Percentiles rank a stretch among this genome's conserved stretches.
Conservation (phyloP, 2,888 invertebrate species). For the Agonopterix alstromeriana region DNA sequence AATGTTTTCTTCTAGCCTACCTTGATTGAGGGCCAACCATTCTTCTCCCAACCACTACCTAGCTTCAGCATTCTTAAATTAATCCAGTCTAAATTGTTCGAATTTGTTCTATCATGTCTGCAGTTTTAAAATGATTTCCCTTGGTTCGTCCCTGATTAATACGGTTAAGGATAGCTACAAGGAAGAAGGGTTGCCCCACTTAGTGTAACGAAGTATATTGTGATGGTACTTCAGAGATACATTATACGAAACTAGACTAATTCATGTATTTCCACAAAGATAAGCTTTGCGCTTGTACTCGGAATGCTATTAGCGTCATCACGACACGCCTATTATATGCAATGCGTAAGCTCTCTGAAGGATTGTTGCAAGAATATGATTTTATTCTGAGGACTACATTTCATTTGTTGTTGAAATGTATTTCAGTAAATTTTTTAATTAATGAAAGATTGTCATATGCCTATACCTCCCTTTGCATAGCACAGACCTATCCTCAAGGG, state of each 20-base stretch:
- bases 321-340: conserved; percentile 21
- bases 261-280: conserved; percentile 18
- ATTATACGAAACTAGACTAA: conserved; percentile 19
- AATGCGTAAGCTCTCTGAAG: conserved; percentile 2
- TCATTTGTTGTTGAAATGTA: too few species aligned
- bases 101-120: too few species aligned
- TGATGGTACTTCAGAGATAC: conserved; percentile 18
- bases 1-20: too few species aligned
- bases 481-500: too few species aligned
- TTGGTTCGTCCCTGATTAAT: background rate
- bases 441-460: too few species aligned
- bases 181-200: conserved; percentile 45
- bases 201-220: conserved; percentile 41
- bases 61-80: too few species aligned
- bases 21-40: too few species aligned
- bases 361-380: conserved; percentile 2
- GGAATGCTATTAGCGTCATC: conserved; percentile 25
- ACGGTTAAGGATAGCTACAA: conserved; percentile 40
- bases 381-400: conserved; percentile 1
- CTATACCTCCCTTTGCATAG: too few species aligned
- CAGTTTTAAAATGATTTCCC: too few species aligned
- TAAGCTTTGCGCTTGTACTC: conserved; percentile 18
- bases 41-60: too few species aligned
- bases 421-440: too few species aligned
- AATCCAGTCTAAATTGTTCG: too few species aligned